Evolutionary conservation across 2,888 invertebrate species (phyloP), one percentile per base, ranked within the genome.

Genomic region (Disparrhopalites patrizii): DNA sequence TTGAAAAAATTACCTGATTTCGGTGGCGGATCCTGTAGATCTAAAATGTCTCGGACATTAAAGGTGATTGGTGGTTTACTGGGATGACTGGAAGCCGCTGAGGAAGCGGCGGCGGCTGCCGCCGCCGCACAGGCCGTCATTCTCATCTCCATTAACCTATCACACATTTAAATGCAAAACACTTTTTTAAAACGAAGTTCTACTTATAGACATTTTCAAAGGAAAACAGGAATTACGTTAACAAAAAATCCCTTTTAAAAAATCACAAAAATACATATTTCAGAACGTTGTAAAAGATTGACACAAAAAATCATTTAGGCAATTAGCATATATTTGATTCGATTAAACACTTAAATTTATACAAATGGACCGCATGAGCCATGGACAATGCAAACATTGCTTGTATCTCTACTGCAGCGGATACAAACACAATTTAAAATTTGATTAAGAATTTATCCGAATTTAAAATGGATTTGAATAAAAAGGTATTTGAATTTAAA

Each of bases 11-110:
- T 70, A 61, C 73, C 73, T n/a, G 73, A 68, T 13, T 72, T 73
- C 56, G 70, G 68, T 30, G 73, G 73, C 15, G 75, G 75, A 74
- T 90, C 90, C 77, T 93, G 93, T 76, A 95, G 83, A 76, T 95
- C 93, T 77, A 95, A 83, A 77, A 95, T 94, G 79, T 95, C 94
- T 76, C 93, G 91, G 77, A 95, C 94, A 77, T 92, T 91, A 81
- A 95, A 95, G 68, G 70, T 61, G 60, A 60, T 67, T 36, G 67
- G 56, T 36, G 70, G 62, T 58, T 68, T 68, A 15, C 63, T 60
- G 20, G 51, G 33, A 20, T 54, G 54, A 40, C 31, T 54, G 18
- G 54, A 28, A 25, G 54, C 25, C 15, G 64, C 36, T 5, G 71
- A 67, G 8, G 73, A 68, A 0, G 72, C 74, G 0, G 71, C 73